Evolutionary conservation across 2,888 invertebrate genomes (phyloP), one percentile per base, ranked within the genome.

Genomic region (Andrena camellia): DNA sequence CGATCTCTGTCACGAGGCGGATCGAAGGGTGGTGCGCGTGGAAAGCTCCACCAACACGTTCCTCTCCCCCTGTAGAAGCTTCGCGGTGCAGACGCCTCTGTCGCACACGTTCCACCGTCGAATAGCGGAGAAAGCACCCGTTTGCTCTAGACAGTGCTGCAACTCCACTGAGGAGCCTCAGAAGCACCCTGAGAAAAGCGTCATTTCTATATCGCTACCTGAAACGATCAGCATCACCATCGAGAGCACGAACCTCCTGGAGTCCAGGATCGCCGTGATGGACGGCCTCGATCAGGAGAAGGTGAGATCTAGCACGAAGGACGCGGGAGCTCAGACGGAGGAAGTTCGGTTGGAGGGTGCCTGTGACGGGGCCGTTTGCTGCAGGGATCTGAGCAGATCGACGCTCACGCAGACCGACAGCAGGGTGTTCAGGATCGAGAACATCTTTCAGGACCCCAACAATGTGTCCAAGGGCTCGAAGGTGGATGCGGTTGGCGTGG

Each of bases 131-230:
- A 75, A 69, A n/a, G 64, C 67, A 0, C 59, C 42, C 2, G 7
- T 20, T 0, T 76, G 78, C 13, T 13, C 62, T 3, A 50, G 70
- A 20, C 67, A 59, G 7, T 87, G 86, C 20, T 86, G 86, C 29
- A 68, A 29, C 23, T 35, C 70, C 42, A 5, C 59, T 2, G 69
- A 66, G 2, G 33, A 71, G 2, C 7, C 78, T 2, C 68, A 31
- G 35, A 69, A 20, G n/a, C 31, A 10, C 33, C 3, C 76, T 0
- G 92, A 93, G n/a, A 91, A 87, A 48, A 92, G 90, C 68, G 83
- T 92, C 2, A 92, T 93, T 50, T 92, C 92, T 1, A 93, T 93
- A 75, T 91, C 90, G 0, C 33, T 93, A n/a, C 92, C 93, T 5
- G 92, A 93, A 20, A 88, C 90, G 83, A 82, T 93, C 8, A 91